Base-by-base conservation (phyloP, 2,113 vertebrate species). In the Ictalurus furcatus region DNA sequence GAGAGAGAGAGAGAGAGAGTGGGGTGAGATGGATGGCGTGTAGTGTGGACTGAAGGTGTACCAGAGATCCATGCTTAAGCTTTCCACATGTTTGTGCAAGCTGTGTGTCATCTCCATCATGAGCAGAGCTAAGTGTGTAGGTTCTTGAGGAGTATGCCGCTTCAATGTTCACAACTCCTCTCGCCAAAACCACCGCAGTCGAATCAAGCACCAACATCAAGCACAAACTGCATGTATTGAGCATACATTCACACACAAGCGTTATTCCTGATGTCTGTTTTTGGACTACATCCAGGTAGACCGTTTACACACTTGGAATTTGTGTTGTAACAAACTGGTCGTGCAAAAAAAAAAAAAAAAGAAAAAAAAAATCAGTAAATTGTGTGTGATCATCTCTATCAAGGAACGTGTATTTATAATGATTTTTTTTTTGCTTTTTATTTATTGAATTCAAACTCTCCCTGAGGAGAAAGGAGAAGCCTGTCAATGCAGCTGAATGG, bases 221-320 rank as follows among this genome's bases (percentile, higher is more conserved):
- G 88, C 76, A 81, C 89, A 88, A 88, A 88, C 56, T 37, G 59
- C 86, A 88, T 52, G 61, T 67, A 16, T 0, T 21, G 69, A 48
- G 63, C 30, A 1, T 65, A 63, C 2, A 76, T 30, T 58, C 28
- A 71, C 61, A 61, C 71, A 54, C 84, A 73, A 13, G 8, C 34
- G 3, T 84, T 40, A 8, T 87, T 83, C 73, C 79, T n/a, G 78
- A 44, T 37, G 67, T 81, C 44, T 65, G 54, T 67, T 28, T 48
- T 28, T 58, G 74, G 63, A 81, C 54, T 79, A 88, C 85, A 88
- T 88, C 34, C 89, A 82, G 86, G 84, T 85, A 69, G 87, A 90
- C 37, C 84, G 59, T 84, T 84, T 84, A 65, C 56, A 63, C 52
- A 40, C 37, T 82, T 9, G 79, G n/a, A 58, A 40, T 83, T 25